Base-by-base conservation (phyloP, 2,888 invertebrate genomes). In the Camponotus fellah region DNA sequence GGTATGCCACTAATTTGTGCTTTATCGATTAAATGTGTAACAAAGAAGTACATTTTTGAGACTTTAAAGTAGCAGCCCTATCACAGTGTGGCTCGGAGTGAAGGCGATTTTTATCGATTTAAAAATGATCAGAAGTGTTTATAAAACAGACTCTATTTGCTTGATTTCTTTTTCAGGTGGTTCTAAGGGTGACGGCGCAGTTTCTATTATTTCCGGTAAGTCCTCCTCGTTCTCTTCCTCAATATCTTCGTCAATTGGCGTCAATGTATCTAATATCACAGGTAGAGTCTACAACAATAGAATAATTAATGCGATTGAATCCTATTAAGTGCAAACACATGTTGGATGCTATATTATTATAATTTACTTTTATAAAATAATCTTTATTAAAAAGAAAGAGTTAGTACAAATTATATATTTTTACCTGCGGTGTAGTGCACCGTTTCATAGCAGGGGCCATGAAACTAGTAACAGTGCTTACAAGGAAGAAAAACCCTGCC, bases 401-500 rank as follows among this genome's bases (percentile, higher is more conserved):
- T 62, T 62, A 32, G 9, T 46, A 14, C 9, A 46, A 34, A 8
- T 32, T 37, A 26, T 12, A 6, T 3, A 2, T n/a, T 14, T 71
- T 62, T 90, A 94, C 94, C 93, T 94, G 92, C 86, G 94, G 94
- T 87, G 95, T 93, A 10, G 93, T 93, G 90, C 95, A 96, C 86
- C 96, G 95, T 93, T 96, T 96, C 94, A 98, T 96, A 87, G 97
- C 96, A 0, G 98, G 98, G 74, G 98, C 97, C 90, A 97, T 95
- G 93, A 98, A 98, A 91, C 98, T 99, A 34, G 98, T 97, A 26
- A 97, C 92, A 0, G 99, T 97, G 14, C 99, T 97, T 10, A 98
- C 94, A 43, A 98, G 96, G 95, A 99, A 98, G 95, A 99, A 97
- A 0, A 96, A 97, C 4, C 98, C 98, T 3, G 99, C 99, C 96